Base-by-base conservation (phyloP, 2,797 vertebrate species). In the Perodicticus potto region DNA sequence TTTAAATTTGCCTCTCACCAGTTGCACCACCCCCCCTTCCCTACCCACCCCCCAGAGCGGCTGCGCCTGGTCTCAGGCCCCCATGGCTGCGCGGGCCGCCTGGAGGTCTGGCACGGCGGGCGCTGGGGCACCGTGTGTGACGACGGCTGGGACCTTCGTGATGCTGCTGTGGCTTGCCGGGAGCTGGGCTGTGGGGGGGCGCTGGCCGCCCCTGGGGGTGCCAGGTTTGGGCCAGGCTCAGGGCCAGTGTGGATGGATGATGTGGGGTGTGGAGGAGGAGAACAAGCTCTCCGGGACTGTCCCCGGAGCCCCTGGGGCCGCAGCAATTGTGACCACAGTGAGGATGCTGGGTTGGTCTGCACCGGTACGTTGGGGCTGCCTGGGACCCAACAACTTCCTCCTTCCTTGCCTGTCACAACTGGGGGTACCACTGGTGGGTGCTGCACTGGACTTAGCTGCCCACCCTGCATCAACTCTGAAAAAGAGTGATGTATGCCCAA, bases 121-220 rank as follows among this genome's bases (percentile, higher is more conserved):
- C 80, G 93, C 10, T 98, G 98, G 98, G 98, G 98, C 0, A 97
- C 98, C 0, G 98, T 98, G 94, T 98, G 98, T 0, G 98, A 98
- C 0, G 98, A 98, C 0, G 29, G 13, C 9, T 98, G 98, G 98
- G 97, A 98, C 84, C 61, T 96, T 67, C 43, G 0, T 0, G 98
- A 98, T 0, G 98, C 98, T 0, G 32, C 32, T 0, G 98, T 98
- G 95, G 90, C 98, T 57, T 98, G 98, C 65, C 45, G 2, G 22
- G 97, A 98, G 88, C 93, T 98, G 91, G 97, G 98, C 87, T 98
- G 98, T 0, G 98, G 98, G 0, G 84, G 23, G 0, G 34, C 98
- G 0, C 1, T 34, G n/a, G 89, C 34, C 0, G 97, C 98, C 7
- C 97, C 86, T 0, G 69, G 23, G 0, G 83, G 2, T 0, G 96